Conservation (phyloP, 92 coral and sea anemone species). For the Phenganax marumi region DNA sequence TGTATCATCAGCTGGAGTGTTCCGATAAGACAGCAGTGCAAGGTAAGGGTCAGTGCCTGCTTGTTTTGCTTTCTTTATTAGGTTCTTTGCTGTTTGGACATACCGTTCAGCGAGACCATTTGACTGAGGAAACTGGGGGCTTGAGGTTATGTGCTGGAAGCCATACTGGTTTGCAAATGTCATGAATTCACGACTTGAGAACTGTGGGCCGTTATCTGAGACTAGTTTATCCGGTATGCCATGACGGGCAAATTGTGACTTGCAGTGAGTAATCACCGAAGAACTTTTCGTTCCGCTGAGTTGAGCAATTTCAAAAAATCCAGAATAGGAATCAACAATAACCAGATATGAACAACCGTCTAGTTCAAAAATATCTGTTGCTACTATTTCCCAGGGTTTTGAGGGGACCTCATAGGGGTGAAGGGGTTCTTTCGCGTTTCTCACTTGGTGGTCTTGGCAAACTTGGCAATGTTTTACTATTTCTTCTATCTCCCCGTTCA, state of each 20-base stretch:
- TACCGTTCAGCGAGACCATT: constrained; percentile 9
- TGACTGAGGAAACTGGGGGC: constrained; percentile 4
- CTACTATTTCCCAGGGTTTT: constrained; percentile 1
- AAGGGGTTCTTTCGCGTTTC: constrained; percentile 11
- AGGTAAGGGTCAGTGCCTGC: neutral
- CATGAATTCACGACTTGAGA: neutral
- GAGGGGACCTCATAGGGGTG: neutral
- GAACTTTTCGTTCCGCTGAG: constrained; percentile 22
- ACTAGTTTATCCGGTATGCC: constrained; percentile 11
- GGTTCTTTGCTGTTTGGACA: constrained; percentile 24
- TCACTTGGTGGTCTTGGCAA: neutral
- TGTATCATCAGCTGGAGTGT: no score
- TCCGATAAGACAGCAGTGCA: neutral
- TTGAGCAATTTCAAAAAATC: constrained; percentile 22
- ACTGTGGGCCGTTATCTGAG: constrained; percentile 16
- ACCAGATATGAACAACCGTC: constrained; percentile 31
- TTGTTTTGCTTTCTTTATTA: constrained; percentile 8
- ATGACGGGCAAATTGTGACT: constrained; percentile 26
- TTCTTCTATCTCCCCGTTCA: constrained; percentile 31
- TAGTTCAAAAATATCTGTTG: constrained; percentile 29
- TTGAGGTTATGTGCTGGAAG: constrained; percentile 13
- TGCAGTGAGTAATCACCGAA: constrained; percentile 11
- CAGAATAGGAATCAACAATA: constrained; percentile 19
- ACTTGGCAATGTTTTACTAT: neutral
- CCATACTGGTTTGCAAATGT: constrained; percentile 9